These are phyloP conservation scores for Diarsia brunnea DNA, from an alignment of 2,888 invertebrate genomes.

Conservation along the genomic window DNA sequence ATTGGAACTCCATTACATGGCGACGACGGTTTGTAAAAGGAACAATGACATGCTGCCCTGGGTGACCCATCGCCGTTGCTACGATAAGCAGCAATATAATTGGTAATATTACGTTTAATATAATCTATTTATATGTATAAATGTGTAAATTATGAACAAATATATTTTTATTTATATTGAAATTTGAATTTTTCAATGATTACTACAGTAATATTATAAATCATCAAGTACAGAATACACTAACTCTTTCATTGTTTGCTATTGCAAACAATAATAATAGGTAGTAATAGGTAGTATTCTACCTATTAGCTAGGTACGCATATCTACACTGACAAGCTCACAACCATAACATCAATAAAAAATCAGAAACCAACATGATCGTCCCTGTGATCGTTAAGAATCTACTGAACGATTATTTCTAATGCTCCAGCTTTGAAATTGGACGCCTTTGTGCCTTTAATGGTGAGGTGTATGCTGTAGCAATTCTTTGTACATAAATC, in stretches of 20 bases:
- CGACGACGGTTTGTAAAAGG: slow-evolving; percentile 9
- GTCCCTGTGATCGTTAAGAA: slow-evolving; percentile 2
- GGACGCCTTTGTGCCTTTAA: slow-evolving; percentile 21
- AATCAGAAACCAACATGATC: not conserved
- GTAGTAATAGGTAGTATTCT: not conserved
- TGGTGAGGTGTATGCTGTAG: slow-evolving; percentile 8
- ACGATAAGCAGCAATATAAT: slow-evolving; percentile 3
- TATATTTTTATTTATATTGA: slow-evolving; percentile 34
- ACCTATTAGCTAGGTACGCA: not conserved
- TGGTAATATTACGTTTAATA: slow-evolving; percentile 17
- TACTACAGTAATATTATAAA: slow-evolving; percentile 4
- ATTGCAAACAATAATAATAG: too few relatives aligned
- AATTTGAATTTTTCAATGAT: slow-evolving; percentile 17
- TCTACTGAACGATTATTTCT: slow-evolving; percentile 28
- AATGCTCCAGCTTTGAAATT: slow-evolving; percentile 17
- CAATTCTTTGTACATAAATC: slow-evolving; percentile 9
- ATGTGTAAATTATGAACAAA: slow-evolving; percentile 39
- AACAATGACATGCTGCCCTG: not conserved
- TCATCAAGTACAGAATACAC: not conserved
- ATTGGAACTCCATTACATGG: slow-evolving; percentile 12
- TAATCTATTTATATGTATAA: slow-evolving; percentile 15
- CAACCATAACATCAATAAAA: not conserved
- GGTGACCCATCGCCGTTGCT: not conserved
- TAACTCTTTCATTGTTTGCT: not conserved
- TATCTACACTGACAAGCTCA: not conserved